Evolutionary conservation across 2,888 invertebrate species (phyloP), one percentile per base, ranked within the genome.

Genomic region (Matsumyia berberina): DNA sequence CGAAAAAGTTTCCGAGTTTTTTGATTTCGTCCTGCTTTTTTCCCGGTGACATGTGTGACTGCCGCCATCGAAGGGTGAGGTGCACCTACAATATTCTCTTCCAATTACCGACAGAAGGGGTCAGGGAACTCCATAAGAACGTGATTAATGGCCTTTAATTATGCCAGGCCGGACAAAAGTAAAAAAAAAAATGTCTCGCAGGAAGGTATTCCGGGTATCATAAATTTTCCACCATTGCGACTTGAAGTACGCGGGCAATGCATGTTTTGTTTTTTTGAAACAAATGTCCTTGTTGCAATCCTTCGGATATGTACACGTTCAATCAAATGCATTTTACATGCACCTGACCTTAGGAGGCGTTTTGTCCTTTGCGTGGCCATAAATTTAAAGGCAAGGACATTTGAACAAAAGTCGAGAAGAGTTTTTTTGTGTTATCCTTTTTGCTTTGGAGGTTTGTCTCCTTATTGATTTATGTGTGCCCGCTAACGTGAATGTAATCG

Each of bases 121-220:
- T 79, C 83, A 85, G 51, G 39, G 53, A 80, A 89, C 89, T 90
- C 90, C 89, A 89, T 89, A 90, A 90, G 90, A 89, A 89, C 90
- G 91, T 91, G 90, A 91, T 91, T 91, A 91, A 91, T 91, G 91
- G 90, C 87, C 91, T 91, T 91, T 91, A 91, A 91, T 91, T 91
- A 91, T 91, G 91, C 90, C 91, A 91, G 89, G 88, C 88, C 39
- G n/a, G n/a, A n/a, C n/a, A n/a, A n/a, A n/a, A n/a, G 42, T 19
- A 31, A 31, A 24, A 57, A 67, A 66, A 66, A 77, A 80, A 55
- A 57, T 8, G 69, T 64, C 55, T 58, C 39, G 15, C 42, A 19
- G 17, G n/a, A 55, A 49, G 17, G 33, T 11, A n/a, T n/a, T n/a
- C 42, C 29, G 39, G 51, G 80, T 39, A 35, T 80, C 80, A 85